Evolutionary conservation across 2,113 vertebrate species (phyloP).

Genomic region (Leiothrix lutea): DNA sequence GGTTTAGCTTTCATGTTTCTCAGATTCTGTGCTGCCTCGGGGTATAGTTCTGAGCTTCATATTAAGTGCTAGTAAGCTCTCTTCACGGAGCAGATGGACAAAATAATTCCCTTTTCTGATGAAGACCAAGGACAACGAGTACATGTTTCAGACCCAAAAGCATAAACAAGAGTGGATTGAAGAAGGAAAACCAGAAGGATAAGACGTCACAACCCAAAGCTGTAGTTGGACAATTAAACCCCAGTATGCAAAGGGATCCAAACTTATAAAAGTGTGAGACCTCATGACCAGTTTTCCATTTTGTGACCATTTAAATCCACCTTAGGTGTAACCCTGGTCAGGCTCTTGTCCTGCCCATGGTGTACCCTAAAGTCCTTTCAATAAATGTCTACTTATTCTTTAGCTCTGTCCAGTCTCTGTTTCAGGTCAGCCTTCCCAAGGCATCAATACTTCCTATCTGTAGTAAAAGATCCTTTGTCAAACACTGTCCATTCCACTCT

Average conservation of each 20-base stretch:
- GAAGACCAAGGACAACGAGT: neutral
- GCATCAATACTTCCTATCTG: neutral
- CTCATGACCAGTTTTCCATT: neutral
- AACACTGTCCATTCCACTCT: neutral
- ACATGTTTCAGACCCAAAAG: neutral
- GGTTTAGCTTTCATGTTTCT: neutral
- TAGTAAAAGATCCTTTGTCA: neutral
- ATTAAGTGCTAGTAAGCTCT: neutral
- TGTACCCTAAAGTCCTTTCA: neutral
- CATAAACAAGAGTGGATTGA: neutral
- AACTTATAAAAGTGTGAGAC: neutral
- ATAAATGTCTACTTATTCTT: neutral
- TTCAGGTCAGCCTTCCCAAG: neutral
- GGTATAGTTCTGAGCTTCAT: neutral
- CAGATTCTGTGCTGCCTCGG: neutral
- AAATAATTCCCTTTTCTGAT: neutral
- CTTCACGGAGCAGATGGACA: neutral
- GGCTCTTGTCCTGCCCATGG: neutral
- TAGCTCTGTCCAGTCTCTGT: neutral
- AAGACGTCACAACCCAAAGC: neutral
- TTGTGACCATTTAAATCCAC: neutral
- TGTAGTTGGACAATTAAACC: neutral
- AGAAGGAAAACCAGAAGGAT: neutral
- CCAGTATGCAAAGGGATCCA: neutral
- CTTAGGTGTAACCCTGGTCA: neutral